Conservation (phyloP, 2,113 vertebrate species). For the Ifrita kowaldi region DNA sequence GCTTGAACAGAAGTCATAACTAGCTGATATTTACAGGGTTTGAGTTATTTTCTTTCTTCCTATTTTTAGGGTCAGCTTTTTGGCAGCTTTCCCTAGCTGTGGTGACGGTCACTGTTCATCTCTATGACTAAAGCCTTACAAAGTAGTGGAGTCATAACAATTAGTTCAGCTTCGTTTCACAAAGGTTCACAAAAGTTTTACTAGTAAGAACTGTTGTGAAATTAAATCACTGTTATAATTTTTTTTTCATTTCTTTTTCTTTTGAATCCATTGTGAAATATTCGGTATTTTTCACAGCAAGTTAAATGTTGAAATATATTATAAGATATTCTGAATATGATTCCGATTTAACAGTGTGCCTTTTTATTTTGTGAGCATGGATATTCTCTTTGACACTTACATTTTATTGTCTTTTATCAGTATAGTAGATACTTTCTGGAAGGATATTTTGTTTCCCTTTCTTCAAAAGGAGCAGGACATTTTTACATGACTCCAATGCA, state of each 20-base stretch:
- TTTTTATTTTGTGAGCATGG: not conserved
- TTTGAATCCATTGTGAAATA: not conserved
- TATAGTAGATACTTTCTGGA: not conserved
- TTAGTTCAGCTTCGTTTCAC: not conserved
- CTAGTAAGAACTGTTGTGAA: not conserved
- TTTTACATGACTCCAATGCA: not conserved
- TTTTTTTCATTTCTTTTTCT: not conserved
- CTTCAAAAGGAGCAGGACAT: not conserved
- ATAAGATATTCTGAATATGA: not conserved
- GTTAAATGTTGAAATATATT: not conserved
- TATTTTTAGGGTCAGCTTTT: constrained; percentile 47
- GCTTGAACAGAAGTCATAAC: not conserved
- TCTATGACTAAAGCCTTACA: not conserved
- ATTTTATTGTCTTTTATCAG: not conserved
- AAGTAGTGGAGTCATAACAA: not conserved
- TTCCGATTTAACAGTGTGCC: not conserved
- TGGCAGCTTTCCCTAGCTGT: constrained; percentile 9
- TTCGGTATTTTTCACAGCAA: not conserved
- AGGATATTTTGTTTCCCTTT: not conserved
- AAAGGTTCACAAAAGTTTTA: not conserved
- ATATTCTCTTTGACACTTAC: not conserved
- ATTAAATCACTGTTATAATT: not conserved
- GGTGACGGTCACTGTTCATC: not conserved
- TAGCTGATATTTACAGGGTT: not conserved
- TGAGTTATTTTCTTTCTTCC: constrained; percentile 29